These are phyloP conservation scores for Takifugu ocellatus DNA, from an alignment of 2,797 vertebrate species.

Conservation along the genomic window DNA sequence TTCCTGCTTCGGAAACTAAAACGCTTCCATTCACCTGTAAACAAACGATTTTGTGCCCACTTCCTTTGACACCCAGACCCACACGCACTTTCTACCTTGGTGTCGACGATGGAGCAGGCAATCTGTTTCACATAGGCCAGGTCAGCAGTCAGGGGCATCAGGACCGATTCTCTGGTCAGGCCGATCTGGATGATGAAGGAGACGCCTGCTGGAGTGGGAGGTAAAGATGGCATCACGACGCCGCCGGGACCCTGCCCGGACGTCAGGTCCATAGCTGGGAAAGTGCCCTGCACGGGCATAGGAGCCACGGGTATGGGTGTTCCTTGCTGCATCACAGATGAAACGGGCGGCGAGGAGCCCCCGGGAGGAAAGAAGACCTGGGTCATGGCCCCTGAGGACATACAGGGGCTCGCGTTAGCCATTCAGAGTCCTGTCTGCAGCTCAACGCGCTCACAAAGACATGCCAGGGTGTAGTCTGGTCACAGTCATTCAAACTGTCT, in stretches of 20 bases:
- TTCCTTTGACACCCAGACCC: not conserved
- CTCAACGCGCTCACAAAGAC: conserved; percentile 27
- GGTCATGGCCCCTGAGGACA: conserved; percentile 59
- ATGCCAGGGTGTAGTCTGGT: conserved; percentile 31
- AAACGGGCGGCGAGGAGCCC: conserved; percentile 57
- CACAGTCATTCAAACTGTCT: conserved; percentile 52
- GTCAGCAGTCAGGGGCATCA: conserved; percentile 81
- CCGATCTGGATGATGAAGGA: conserved; percentile 93
- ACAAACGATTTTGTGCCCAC: not conserved
- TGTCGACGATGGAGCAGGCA: conserved; percentile 90
- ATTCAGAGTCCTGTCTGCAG: conserved; percentile 52
- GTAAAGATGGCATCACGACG: conserved; percentile 32
- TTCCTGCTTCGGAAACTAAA: not conserved
- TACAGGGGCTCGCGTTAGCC: conserved; percentile 76
- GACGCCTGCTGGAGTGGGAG: conserved; percentile 72
- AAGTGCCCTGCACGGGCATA: conserved; percentile 30
- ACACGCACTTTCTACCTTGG: conserved; percentile 78
- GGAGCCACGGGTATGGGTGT: conserved; percentile 51
- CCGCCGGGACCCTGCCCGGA: conserved; percentile 45
- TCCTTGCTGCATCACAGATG: conserved; percentile 62
- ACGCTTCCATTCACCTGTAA: not conserved
- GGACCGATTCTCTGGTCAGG: conserved; percentile 84
- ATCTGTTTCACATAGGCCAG: conserved; percentile 88
- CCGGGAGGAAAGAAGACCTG: conserved; percentile 72
- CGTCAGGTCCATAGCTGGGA: conserved; percentile 54